Evolutionary conservation across 2,888 invertebrate species (phyloP), one percentile per base, ranked within the genome.

Genomic region (Platypus cylindrus): DNA sequence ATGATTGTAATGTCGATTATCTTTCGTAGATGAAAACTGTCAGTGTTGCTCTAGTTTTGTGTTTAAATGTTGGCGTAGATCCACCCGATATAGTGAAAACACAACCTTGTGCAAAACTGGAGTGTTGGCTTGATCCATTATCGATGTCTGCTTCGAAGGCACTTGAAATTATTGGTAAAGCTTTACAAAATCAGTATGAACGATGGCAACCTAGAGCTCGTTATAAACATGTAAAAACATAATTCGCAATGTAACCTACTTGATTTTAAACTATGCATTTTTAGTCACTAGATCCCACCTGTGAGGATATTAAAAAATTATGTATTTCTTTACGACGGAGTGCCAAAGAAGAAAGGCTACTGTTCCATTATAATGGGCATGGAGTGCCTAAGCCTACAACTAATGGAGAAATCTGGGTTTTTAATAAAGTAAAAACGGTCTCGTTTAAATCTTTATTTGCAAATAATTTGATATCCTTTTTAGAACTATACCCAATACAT

Each of bases 371-470:
- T 63, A 99, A 98, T 63, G 98, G 98, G 0, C 98, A 98, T 60
- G 98, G 98, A 11, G 98, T 99, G 38, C 98, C 98, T 25, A 85
- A 84, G 60, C 98, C 98, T 18, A 98, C 98, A 7, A 71, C 78
- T 12, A 98, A 98, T 65, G 97, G 98, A 5, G 98, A 99, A 70
- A 90, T 97, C 52, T 97, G 97, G 97, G 95, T 99, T 3, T 98
- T 98, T 66, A 98, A 99, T 65, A 78, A 85, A 66, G 87, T 87
- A 58, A n/a, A n/a, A n/a, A n/a, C n/a, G n/a, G n/a, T n/a, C n/a
- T n/a, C n/a, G n/a, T n/a, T 20, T 20, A 20, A 7, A 8, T 7
- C 22, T 20, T 20, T 20, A 16, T 28, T 13, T 13, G n/a, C n/a
- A n/a, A n/a, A n/a, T n/a, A n/a, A n/a, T n/a, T n/a, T n/a, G n/a